A percentile compares a stretch with the other conserved stretches of the same genome.
Conservation (phyloP, 2,113 vertebrate genomes). For the Vidua macroura region DNA sequence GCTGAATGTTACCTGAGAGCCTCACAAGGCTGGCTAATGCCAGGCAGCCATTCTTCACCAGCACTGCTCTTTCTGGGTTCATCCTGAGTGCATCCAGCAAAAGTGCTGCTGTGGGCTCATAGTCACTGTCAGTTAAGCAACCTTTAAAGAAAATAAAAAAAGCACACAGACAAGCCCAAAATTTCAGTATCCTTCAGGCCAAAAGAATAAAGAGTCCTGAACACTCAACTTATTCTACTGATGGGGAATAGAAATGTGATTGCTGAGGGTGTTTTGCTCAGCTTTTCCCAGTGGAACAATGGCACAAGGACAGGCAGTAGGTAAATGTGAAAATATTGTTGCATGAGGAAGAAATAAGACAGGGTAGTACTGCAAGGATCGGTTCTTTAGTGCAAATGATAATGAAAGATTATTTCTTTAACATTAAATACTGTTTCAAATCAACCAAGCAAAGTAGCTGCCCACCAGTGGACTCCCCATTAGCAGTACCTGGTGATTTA, state of each 20-base stretch:
- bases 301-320: background rate
- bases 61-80: conserved; percentile 16
- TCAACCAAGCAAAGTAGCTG: background rate
- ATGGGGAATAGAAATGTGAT: background rate
- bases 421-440: background rate
- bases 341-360: background rate
- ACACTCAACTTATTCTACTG: background rate
- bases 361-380: background rate
- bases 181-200: background rate
- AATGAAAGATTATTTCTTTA: background rate
- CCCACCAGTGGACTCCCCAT: background rate
- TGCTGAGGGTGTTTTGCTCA: background rate
- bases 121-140: conserved; percentile 48
- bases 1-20: conserved; percentile 67
- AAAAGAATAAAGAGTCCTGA: background rate
- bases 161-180: background rate
- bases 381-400: background rate
- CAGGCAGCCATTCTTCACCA: conserved; percentile 67
- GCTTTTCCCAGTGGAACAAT: fast-evolving
- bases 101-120: conserved; percentile 34
- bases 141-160: conserved; percentile 28
- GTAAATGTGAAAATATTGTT: background rate
- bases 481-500: background rate
- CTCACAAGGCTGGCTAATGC: conserved; percentile 70
- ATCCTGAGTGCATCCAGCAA: conserved; percentile 54